A percentile compares a stretch with the other conserved stretches of the same genome.
Evolutionary conservation across 2,113 vertebrate genomes (phyloP).

Genomic region (Chunga burmeisteri): DNA sequence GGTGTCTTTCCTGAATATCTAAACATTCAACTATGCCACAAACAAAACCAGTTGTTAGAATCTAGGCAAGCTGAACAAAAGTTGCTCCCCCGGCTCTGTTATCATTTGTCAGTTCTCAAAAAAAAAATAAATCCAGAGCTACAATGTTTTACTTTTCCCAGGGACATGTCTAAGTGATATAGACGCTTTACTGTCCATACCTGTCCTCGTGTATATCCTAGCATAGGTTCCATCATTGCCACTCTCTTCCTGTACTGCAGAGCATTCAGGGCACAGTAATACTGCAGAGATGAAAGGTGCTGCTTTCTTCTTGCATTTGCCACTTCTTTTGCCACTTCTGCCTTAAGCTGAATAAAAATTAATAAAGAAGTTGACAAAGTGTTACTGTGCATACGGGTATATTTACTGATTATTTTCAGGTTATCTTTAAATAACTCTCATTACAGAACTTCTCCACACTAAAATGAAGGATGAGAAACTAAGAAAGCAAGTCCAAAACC

Average conservation of each 20-base stretch:
- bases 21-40: neutral
- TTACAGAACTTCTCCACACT: neutral
- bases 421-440: neutral
- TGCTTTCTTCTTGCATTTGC: conserved; percentile 91
- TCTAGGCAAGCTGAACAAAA: neutral
- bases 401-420: neutral
- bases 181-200: conserved; percentile 36
- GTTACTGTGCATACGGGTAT: neutral
- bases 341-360: conserved; percentile 80
- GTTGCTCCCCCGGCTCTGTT: accelerated
- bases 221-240: conserved; percentile 94
- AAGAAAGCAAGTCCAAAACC: neutral
- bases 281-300: conserved; percentile 93
- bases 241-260: conserved; percentile 93
- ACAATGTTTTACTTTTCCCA: neutral
- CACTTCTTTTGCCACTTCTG: conserved; percentile 89
- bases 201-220: conserved; percentile 92
- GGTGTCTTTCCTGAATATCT: neutral
- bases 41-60: neutral
- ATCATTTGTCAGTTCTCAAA: neutral
- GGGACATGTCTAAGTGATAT: neutral
- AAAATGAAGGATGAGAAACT: neutral
- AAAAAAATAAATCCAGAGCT: neutral
- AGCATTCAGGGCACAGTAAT: conserved; percentile 95
- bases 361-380: neutral